Conservation (phyloP, 2,113 vertebrate species). For the Trichechus manatus region DNA sequence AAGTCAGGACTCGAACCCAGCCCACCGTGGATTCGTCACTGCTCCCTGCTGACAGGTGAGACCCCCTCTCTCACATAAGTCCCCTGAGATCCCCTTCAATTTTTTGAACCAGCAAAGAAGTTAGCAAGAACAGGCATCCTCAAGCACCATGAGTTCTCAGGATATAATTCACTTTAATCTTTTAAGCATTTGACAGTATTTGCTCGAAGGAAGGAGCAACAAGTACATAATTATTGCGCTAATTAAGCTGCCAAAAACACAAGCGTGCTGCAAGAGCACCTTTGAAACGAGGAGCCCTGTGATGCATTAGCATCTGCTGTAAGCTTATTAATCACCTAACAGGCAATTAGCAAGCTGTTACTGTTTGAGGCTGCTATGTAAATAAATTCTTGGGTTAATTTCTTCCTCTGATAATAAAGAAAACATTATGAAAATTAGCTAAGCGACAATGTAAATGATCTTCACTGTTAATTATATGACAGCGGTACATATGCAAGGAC, state of each 20-base stretch:
- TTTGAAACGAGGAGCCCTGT: slow-evolving; percentile 96
- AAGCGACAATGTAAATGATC: slow-evolving; percentile 99
- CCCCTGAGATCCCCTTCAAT: not conserved
- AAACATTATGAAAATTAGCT: slow-evolving; percentile 99
- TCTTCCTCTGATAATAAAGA: slow-evolving; percentile 99
- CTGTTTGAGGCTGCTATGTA: slow-evolving; percentile 99
- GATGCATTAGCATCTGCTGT: slow-evolving; percentile 99
- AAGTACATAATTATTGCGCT: slow-evolving; percentile 98
- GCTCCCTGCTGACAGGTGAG: fast-evolving
- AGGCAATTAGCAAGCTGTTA: slow-evolving; percentile 99
- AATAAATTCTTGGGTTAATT: slow-evolving; percentile 99
- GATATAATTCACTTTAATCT: slow-evolving; percentile 95
- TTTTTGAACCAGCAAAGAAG: slow-evolving; percentile 59
- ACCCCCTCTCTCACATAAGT: not conserved
- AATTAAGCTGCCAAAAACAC: slow-evolving; percentile 98
- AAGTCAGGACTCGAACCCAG: not conserved
- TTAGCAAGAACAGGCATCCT: slow-evolving; percentile 83
- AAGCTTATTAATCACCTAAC: slow-evolving; percentile 99
- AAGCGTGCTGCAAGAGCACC: slow-evolving; percentile 95
- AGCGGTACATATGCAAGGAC: slow-evolving; percentile 90
- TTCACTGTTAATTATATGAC: slow-evolving; percentile 95
- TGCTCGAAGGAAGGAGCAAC: slow-evolving; percentile 98
- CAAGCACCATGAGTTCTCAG: slow-evolving; percentile 89
- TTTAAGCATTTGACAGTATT: slow-evolving; percentile 98
- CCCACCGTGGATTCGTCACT: fast-evolving